These are phyloP conservation scores for Amblyornis subalaris DNA, from an alignment of 2,113 vertebrate genomes.

Conservation along the genomic window DNA sequence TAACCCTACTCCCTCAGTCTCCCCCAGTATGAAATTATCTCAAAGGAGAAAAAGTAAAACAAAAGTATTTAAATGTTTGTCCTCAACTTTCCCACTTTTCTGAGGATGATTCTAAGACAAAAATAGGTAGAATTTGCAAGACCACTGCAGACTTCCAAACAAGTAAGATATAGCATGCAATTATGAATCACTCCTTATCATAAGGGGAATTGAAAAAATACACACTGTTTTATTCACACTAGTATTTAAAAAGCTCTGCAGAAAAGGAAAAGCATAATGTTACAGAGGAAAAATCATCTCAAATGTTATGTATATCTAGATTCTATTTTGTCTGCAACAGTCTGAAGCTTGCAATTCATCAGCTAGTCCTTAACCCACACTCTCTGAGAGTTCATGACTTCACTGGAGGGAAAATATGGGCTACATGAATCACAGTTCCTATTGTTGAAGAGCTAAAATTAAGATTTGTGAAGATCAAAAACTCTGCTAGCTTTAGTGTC, in stretches of 20 bases:
- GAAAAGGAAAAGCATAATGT: not conserved
- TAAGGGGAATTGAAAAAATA: not conserved
- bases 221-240: not conserved
- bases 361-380: not conserved
- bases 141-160: not conserved
- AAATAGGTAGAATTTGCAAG: not conserved
- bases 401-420: not conserved
- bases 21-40: not conserved
- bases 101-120: not conserved
- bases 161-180: not conserved
- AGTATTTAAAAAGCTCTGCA: not conserved
- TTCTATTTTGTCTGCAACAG: not conserved
- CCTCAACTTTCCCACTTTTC: not conserved
- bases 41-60: not conserved
- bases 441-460: not conserved
- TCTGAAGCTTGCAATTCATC: not conserved
- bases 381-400: not conserved
- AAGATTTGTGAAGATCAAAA: constrained; percentile 2
- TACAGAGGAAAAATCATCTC: not conserved
- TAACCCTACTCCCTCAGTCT: not conserved
- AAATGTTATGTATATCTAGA: not conserved
- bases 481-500: not conserved
- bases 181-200: not conserved
- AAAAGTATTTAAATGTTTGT: not conserved
- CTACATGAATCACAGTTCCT: not conserved